phyloP scores from a whole-genome alignment of 2,888 invertebrate genomes.

The Parnassius glacialis region DNA sequence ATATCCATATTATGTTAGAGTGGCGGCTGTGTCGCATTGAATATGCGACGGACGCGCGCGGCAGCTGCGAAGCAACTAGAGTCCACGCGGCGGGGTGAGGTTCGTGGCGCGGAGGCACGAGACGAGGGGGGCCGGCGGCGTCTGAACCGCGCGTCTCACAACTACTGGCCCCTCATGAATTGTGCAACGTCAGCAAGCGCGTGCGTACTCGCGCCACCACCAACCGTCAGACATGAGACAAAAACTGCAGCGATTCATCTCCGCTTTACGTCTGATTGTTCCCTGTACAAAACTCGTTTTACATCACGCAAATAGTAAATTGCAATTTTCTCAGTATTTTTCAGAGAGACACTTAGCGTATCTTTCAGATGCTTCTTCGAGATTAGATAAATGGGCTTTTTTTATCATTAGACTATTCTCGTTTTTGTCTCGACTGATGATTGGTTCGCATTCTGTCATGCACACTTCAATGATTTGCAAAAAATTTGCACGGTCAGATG shows the following conservation, averaged over 20 bases:
- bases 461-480: constrained; percentile 38
- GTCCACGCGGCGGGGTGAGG: constrained; percentile 35
- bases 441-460: constrained; percentile 33
- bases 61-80: constrained; percentile 76
- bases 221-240: constrained; percentile 35
- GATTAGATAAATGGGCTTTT: constrained; percentile 20
- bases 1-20: constrained; percentile 76
- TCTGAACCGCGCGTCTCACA: constrained; percentile 42
- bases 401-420: constrained; percentile 13
- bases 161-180: constrained; percentile 57
- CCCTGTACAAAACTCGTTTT: constrained; percentile 38
- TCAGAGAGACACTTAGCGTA: constrained; percentile 29
- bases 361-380: constrained; percentile 4
- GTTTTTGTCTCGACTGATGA: constrained; percentile 32
- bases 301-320: constrained; percentile 31
- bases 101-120: constrained; percentile 36
- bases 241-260: constrained; percentile 42
- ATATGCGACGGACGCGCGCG: constrained; percentile 75
- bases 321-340: constrained; percentile 33
- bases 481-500: constrained; percentile 28
- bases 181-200: constrained; percentile 73
- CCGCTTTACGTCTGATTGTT: constrained; percentile 40
- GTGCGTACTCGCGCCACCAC: constrained; percentile 52
- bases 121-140: constrained; percentile 63
- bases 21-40: constrained; percentile 67